These are phyloP conservation scores for Myotis lucifugus DNA, from an alignment of 2,113 vertebrate genomes.

Conservation along the genomic window DNA sequence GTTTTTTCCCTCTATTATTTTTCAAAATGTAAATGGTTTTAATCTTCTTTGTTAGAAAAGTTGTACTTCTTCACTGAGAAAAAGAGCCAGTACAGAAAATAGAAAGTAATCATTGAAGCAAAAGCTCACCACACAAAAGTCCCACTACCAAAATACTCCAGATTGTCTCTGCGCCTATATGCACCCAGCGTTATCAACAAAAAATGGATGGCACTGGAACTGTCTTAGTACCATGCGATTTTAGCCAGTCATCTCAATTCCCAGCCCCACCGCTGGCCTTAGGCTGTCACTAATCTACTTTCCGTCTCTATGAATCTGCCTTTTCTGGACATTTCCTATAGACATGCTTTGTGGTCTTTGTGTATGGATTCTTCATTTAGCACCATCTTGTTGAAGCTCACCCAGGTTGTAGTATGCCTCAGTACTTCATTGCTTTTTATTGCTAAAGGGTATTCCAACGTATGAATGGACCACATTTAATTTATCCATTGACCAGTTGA, in stretches of 20 bases:
- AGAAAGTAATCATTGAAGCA: background rate
- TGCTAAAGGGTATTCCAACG: background rate
- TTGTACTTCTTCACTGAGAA: background rate
- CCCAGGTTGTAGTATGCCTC: background rate
- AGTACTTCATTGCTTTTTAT: background rate
- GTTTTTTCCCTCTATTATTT: background rate
- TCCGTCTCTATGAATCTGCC: background rate
- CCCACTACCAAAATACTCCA: background rate
- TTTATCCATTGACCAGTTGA: background rate
- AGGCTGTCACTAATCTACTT: background rate
- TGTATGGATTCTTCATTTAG: background rate
- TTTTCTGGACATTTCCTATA: background rate
- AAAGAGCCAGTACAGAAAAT: background rate
- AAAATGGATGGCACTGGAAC: too few relatives aligned
- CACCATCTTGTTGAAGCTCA: background rate
- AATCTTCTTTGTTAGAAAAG: background rate
- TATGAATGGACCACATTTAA: background rate
- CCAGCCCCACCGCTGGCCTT: background rate
- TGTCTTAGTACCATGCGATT: too few relatives aligned
- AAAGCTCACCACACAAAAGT: background rate
- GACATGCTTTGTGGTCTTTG: background rate
- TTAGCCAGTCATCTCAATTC: background rate
- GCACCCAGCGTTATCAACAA: background rate
- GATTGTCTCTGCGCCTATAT: background rate
- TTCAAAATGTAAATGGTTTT: slow-evolving; percentile 37